These are phyloP conservation scores for Hylyphantes graminicola DNA, from an alignment of 1,140 invertebrate species.

Conservation along the genomic window DNA sequence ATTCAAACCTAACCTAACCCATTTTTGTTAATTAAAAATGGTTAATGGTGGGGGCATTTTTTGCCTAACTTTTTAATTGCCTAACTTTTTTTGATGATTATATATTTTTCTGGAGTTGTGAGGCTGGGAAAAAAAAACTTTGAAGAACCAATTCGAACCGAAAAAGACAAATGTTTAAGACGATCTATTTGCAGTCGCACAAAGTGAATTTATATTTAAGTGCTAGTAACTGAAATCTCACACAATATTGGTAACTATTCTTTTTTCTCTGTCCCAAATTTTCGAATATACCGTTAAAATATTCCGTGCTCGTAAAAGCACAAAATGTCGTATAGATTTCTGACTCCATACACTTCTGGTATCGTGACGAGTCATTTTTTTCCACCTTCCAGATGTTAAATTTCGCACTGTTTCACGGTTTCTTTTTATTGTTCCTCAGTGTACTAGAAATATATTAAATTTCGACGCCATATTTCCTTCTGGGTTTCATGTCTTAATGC, in stretches of 20 bases:
- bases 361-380: background rate
- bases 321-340: background rate
- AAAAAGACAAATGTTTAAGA: too few species aligned
- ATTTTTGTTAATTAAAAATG: too few species aligned
- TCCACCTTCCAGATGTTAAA: constrained; percentile 23
- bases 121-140: too few species aligned
- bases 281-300: background rate
- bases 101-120: too few species aligned
- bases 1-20: too few species aligned
- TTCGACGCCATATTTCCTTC: background rate
- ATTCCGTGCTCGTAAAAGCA: background rate
- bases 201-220: too few species aligned
- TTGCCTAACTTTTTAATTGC: too few species aligned
- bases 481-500: constrained; percentile 8
- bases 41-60: too few species aligned
- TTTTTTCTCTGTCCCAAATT: background rate
- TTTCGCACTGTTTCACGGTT: constrained; percentile 30
- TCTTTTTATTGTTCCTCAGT: background rate
- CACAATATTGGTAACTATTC: background rate
- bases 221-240: too few species aligned
- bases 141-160: too few species aligned
- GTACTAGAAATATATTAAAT: constrained; percentile 15
- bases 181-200: too few species aligned
- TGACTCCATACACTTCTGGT: constrained; percentile 1
- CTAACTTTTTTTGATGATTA: too few species aligned